These are phyloP conservation scores for Epicampocera succincta DNA, from an alignment of 2,888 invertebrate genomes.

Conservation along the genomic window DNA sequence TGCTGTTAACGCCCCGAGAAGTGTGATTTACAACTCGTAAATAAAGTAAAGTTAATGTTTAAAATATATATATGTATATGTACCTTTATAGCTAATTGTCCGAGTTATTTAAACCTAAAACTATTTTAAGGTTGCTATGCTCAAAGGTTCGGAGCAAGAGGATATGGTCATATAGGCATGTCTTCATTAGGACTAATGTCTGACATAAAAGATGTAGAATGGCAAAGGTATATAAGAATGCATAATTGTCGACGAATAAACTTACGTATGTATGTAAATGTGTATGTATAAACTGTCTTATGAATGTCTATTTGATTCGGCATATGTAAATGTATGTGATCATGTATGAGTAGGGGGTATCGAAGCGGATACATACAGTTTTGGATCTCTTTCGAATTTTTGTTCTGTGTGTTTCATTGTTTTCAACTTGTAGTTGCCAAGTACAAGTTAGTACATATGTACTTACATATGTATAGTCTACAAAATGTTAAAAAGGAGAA, in stretches of 20 bases:
- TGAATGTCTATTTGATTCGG: neutral
- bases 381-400: no score
- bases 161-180: conserved; percentile 95
- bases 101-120: conserved; percentile 11
- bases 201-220: conserved; percentile 90
- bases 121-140: conserved; percentile 92
- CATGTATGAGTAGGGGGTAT: neutral
- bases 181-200: conserved; percentile 91
- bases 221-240: conserved; percentile 85
- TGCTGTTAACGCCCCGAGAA: no score
- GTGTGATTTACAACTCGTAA: no score
- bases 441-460: no score
- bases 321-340: neutral
- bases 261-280: conserved; percentile 3
- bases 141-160: conserved; percentile 96
- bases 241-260: no score
- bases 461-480: no score
- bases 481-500: no score
- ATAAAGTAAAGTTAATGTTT: no score
- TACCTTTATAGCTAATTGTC: neutral
- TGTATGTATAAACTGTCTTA: neutral
- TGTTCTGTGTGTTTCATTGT: no score
- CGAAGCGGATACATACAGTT: no score
- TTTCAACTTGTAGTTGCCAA: no score
- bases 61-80: neutral